These are phyloP conservation scores for Apodemia zela DNA, from an alignment of 2,888 invertebrate genomes.

Conservation along the genomic window DNA sequence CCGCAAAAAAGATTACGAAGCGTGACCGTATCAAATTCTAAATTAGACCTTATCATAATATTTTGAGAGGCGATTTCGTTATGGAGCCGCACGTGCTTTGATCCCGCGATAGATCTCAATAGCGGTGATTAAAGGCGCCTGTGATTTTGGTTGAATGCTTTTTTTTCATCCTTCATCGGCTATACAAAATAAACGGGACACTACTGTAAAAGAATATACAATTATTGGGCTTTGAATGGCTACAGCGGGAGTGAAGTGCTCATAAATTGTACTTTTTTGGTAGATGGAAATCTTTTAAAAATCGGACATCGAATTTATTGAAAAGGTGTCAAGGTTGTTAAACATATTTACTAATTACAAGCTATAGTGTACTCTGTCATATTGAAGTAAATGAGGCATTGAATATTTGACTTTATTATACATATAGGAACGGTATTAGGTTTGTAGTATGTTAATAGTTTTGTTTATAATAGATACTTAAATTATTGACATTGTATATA, in stretches of 20 bases:
- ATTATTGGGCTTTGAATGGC: slow-evolving; percentile 78
- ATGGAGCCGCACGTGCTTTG: slow-evolving; percentile 62
- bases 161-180: slow-evolving; percentile 73
- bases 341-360: slow-evolving; percentile 67
- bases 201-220: slow-evolving; percentile 81
- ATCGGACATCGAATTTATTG: slow-evolving; percentile 63
- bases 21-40: slow-evolving; percentile 55
- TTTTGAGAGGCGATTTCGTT: slow-evolving; percentile 64
- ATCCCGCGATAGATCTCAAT: slow-evolving; percentile 79
- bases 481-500: no score
- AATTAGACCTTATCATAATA: slow-evolving; percentile 64
- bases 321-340: slow-evolving; percentile 52
- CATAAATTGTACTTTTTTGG: slow-evolving; percentile 76
- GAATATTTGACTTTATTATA: neutral
- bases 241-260: slow-evolving; percentile 79
- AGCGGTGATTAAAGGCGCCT: slow-evolving; percentile 81
- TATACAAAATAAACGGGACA: slow-evolving; percentile 67
- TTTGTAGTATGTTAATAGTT: no score
- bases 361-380: slow-evolving; percentile 32
- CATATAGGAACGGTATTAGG: no score
- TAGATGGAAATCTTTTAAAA: slow-evolving; percentile 68
- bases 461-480: no score
- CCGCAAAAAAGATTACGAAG: slow-evolving; percentile 60
- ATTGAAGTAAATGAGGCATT: neutral
- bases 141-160: slow-evolving; percentile 77